These are phyloP conservation scores for Agriotes lineatus DNA, from an alignment of 2,888 invertebrate genomes.

Conservation along the genomic window DNA sequence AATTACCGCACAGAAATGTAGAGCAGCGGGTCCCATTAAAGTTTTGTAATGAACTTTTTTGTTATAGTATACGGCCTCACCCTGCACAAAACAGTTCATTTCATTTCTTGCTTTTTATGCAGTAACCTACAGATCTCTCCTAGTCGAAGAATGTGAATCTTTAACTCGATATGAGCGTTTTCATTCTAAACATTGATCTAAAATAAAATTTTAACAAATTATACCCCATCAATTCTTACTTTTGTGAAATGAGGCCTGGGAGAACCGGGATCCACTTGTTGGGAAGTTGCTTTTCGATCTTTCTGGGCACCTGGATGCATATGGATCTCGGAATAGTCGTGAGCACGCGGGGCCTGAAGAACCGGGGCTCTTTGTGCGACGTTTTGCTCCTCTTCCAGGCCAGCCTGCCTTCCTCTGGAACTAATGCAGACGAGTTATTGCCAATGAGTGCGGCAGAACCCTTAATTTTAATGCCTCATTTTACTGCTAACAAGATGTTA, in stretches of 20 bases:
- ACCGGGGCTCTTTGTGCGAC: slow-evolving; percentile 24
- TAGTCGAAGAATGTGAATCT: too few relatives aligned
- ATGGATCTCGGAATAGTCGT: not conserved
- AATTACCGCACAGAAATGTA: too few relatives aligned
- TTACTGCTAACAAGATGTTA: not conserved
- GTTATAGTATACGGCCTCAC: too few relatives aligned
- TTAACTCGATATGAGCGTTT: too few relatives aligned
- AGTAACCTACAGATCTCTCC: too few relatives aligned
- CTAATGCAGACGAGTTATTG: slow-evolving; percentile 26
- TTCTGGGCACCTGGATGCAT: not conserved
- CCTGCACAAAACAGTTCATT: too few relatives aligned
- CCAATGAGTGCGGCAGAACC: not conserved
- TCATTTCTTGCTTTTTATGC: too few relatives aligned
- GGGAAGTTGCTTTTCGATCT: slow-evolving; percentile 8
- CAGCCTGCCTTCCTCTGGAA: slow-evolving; percentile 46
- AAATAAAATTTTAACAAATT: too few relatives aligned
- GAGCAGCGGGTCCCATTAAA: too few relatives aligned
- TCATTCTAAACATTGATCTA: too few relatives aligned
- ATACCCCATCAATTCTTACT: too few relatives aligned
- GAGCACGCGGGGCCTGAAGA: slow-evolving; percentile 2
- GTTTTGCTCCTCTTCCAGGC: slow-evolving; percentile 41
- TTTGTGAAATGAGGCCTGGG: slow-evolving; percentile 51
- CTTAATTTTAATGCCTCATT: not conserved
- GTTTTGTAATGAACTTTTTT: too few relatives aligned
- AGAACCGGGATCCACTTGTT: slow-evolving; percentile 54